A percentile compares a stretch with the other conserved stretches of the same genome.
Conservation (phyloP, 2,113 vertebrate species). For the Orycteropus afer region DNA sequence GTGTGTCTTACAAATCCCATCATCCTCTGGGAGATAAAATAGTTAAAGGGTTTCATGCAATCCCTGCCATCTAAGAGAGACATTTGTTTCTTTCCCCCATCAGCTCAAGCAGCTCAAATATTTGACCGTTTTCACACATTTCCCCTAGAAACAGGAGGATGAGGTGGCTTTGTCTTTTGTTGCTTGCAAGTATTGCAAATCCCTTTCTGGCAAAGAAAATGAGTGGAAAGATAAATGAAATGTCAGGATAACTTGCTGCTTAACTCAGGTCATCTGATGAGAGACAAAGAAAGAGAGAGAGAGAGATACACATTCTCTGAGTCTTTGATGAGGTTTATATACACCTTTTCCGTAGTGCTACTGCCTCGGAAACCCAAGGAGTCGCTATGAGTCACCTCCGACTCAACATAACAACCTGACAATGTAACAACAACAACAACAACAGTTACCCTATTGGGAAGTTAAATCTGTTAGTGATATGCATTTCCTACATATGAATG, state of each 20-base stretch:
- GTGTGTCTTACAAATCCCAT: neutral
- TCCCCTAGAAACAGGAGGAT: conserved; percentile 69
- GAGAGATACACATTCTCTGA: neutral
- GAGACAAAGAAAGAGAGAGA: neutral
- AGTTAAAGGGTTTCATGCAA: neutral
- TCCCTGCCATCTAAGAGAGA: neutral
- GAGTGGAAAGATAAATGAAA: conserved; percentile 76
- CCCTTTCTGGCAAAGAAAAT: conserved; percentile 72
- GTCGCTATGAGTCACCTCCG: too few species aligned
- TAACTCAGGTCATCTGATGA: conserved; percentile 41
- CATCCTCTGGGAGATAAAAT: neutral
- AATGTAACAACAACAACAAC: too few species aligned
- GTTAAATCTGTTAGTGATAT: neutral
- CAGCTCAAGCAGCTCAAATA: conserved; percentile 55
- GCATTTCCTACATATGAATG: neutral
- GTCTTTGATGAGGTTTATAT: neutral
- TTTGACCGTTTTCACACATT: conserved; percentile 70
- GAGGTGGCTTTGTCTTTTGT: conserved; percentile 75
- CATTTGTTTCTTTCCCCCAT: conserved; percentile 12
- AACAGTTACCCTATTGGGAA: neutral
- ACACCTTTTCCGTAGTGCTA: conserved; percentile 6
- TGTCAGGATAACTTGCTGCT: conserved; percentile 67
- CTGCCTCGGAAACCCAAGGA: too few species aligned
- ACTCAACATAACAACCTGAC: too few species aligned
- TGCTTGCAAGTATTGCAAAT: conserved; percentile 60